Conservation (phyloP, 1,140 invertebrate genomes). For the Spodoptera frugiperda region DNA sequence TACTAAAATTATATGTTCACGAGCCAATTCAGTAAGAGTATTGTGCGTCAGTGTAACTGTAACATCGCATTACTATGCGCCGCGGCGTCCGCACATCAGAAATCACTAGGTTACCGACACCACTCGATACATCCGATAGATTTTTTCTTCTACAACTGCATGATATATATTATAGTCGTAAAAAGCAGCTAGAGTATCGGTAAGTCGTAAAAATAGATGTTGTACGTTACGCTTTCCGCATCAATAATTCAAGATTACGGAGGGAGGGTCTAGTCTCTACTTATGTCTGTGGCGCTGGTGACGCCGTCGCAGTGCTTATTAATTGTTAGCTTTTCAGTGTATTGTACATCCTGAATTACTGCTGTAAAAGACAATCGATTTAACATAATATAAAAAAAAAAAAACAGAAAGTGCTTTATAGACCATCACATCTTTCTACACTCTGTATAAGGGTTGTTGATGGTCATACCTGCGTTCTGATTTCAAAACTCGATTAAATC, state of each 20-base stretch:
- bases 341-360: neutral
- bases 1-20: slow-evolving; percentile 42
- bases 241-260: slow-evolving; percentile 78
- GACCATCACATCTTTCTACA: too few relatives aligned
- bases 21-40: slow-evolving; percentile 53
- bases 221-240: slow-evolving; percentile 66
- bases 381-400: too few relatives aligned
- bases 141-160: slow-evolving; percentile 68
- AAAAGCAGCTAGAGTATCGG: slow-evolving; percentile 69
- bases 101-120: slow-evolving; percentile 68
- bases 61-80: slow-evolving; percentile 64
- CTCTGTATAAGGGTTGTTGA: too few relatives aligned
- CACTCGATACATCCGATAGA: slow-evolving; percentile 64
- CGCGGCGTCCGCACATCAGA: slow-evolving; percentile 64
- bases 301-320: slow-evolving; percentile 10
- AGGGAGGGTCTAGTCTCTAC: slow-evolving; percentile 68
- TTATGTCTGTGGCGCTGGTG: slow-evolving; percentile 51
- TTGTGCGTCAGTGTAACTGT: slow-evolving; percentile 52
- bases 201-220: slow-evolving; percentile 78
- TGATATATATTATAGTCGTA: slow-evolving; percentile 76
- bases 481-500: too few relatives aligned
- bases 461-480: too few relatives aligned
- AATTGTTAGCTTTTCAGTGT: slow-evolving; percentile 6
- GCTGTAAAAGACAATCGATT: too few relatives aligned
- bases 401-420: too few relatives aligned